A percentile compares a stretch with the other conserved stretches of the same genome.
Evolutionary conservation across 2,888 invertebrate genomes (phyloP).

Genomic region (Drosophila antonietae): DNA sequence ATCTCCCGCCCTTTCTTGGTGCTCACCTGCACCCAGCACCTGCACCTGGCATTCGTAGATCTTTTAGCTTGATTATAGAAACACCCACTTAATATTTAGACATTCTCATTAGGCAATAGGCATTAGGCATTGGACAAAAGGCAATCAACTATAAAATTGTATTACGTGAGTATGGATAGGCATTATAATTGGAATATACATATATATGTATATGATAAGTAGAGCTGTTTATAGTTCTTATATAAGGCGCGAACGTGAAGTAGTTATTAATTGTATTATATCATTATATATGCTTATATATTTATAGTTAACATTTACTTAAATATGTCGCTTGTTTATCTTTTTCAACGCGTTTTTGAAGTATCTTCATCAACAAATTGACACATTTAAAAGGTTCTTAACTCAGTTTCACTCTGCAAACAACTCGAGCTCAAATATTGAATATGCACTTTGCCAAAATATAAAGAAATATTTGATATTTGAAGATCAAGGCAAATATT

Average conservation of each 20-base stretch:
- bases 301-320: not conserved
- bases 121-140: not conserved
- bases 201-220: not conserved
- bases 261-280: no score
- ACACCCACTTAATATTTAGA: constrained; percentile 13
- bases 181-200: not conserved
- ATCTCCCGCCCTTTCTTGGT: not conserved
- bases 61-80: constrained; percentile 5
- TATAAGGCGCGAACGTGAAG: not conserved
- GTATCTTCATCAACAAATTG: not conserved
- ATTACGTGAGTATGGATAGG: not conserved
- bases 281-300: not conserved
- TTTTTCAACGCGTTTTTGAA: not conserved
- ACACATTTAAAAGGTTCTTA: not conserved
- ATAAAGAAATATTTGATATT: no score
- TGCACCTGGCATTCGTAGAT: not conserved
- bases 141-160: constrained; percentile 2
- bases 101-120: constrained; percentile 2
- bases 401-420: not conserved
- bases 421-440: not conserved
- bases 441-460: not conserved
- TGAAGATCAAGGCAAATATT: not conserved
- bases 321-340: not conserved
- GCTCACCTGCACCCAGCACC: not conserved
- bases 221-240: not conserved